These are phyloP conservation scores for Aphelinus atriplicis DNA, from an alignment of 1,140 invertebrate species.

Conservation along the genomic window DNA sequence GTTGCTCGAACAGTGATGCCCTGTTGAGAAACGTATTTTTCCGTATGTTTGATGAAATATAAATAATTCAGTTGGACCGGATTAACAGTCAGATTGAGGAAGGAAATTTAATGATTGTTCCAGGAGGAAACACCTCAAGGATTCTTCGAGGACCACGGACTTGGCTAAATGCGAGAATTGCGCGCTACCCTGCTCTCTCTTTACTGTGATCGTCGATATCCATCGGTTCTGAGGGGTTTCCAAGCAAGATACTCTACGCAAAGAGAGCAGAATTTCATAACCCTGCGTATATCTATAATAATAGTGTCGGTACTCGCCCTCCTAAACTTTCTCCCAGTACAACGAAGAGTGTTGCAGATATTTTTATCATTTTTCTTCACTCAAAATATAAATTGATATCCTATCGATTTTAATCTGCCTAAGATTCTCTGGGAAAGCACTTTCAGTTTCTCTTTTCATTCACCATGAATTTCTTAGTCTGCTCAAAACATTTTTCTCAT, in stretches of 20 bases:
- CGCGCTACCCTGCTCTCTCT: constrained; percentile 15
- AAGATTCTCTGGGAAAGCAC: too few relatives aligned
- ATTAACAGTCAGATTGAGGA: too few relatives aligned
- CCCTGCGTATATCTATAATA: neutral
- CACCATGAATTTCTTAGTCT: too few relatives aligned
- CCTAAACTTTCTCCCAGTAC: neutral
- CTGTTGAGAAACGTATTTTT: constrained; percentile 14
- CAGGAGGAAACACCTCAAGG: constrained; percentile 99
- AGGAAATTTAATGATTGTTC: constrained; percentile 63
- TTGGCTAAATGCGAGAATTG: constrained; percentile 76
- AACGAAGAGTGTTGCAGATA: neutral
- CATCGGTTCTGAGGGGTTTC: constrained; percentile 1
- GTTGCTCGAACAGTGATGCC: too few relatives aligned
- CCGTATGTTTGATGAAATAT: too few relatives aligned
- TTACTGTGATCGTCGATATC: constrained; percentile 7
- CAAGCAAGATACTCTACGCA: neutral
- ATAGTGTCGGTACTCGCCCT: neutral
- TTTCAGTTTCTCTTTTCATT: too few relatives aligned
- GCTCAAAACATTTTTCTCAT: too few relatives aligned
- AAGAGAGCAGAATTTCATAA: constrained; percentile 9
- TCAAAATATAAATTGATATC: too few relatives aligned
- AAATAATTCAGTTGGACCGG: too few relatives aligned
- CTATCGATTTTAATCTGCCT: too few relatives aligned
- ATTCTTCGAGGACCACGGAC: constrained; percentile 98
- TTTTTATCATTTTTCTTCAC: neutral